Evolutionary conservation across 2,797 vertebrate species (phyloP).

Genomic region (Pseudomugil tenellus): DNA sequence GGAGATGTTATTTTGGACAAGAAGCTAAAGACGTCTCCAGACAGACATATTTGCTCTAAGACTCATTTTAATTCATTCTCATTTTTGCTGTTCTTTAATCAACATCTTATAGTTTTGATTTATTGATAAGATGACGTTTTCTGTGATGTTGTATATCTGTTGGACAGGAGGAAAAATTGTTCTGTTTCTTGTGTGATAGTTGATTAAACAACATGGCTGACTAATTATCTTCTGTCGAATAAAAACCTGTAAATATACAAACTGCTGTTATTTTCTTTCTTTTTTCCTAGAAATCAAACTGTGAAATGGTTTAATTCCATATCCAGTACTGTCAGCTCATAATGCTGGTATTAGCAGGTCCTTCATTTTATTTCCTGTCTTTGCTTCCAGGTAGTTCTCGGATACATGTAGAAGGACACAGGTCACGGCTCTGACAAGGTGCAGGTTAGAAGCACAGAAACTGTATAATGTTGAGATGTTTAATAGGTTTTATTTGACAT

Average conservation of each 20-base stretch:
- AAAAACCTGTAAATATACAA: constrained; percentile 17
- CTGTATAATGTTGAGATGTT: neutral
- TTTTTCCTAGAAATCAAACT: neutral
- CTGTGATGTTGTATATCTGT: neutral
- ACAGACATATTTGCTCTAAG: neutral
- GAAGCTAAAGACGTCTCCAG: neutral
- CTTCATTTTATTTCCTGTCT: neutral
- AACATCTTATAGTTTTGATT: neutral
- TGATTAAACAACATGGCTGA: constrained; percentile 5
- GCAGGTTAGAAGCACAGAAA: neutral
- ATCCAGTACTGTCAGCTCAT: neutral
- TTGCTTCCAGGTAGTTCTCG: neutral
- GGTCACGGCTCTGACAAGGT: neutral
- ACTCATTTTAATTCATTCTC: neutral
- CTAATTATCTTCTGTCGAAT: constrained; percentile 25
- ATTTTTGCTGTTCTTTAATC: neutral
- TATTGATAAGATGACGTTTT: neutral
- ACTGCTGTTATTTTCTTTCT: neutral
- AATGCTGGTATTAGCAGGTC: neutral
- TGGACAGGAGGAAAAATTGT: neutral
- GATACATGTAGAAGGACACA: neutral
- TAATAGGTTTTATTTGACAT: neutral
- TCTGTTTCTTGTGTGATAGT: constrained; percentile 3
- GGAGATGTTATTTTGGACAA: neutral
- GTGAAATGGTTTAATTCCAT: neutral